Evolutionary conservation across 2,888 invertebrate genomes (phyloP).

Genomic region (Tillus elongatus): DNA sequence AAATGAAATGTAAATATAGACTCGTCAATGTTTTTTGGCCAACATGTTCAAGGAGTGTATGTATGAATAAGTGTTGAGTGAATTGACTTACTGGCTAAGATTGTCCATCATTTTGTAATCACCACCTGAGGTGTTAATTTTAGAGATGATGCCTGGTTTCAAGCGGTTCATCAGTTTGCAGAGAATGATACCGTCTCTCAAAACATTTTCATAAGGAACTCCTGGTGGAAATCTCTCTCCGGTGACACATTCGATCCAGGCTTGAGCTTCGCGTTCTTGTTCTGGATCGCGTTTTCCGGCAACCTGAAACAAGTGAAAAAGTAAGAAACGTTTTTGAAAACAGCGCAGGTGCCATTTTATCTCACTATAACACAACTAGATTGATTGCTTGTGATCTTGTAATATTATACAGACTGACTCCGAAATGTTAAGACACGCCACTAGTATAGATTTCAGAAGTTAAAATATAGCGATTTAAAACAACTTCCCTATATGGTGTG

Average conservation of each 20-base stretch:
- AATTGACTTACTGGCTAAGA: slow-evolving; percentile 77
- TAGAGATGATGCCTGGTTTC: slow-evolving; percentile 72
- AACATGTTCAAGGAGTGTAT: too few species aligned
- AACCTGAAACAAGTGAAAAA: slow-evolving; percentile 62
- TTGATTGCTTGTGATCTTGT: too few species aligned
- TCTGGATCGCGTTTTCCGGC: slow-evolving; percentile 73
- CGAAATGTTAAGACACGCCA: too few species aligned
- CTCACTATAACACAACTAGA: too few species aligned
- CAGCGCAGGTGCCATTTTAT: too few species aligned
- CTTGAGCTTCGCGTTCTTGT: slow-evolving; percentile 71
- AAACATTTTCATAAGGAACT: slow-evolving; percentile 64
- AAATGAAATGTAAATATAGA: too few species aligned
- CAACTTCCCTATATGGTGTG: too few species aligned
- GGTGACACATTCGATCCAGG: slow-evolving; percentile 76
- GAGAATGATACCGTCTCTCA: slow-evolving; percentile 75
- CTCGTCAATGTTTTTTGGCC: too few species aligned
- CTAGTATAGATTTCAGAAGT: too few species aligned
- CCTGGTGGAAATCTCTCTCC: slow-evolving; percentile 68
- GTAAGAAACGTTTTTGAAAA: slow-evolving; percentile 10
- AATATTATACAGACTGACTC: too few species aligned
- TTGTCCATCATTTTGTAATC: slow-evolving; percentile 98
- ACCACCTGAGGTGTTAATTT: slow-evolving; percentile 76
- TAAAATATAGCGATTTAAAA: too few species aligned
- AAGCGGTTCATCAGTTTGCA: slow-evolving; percentile 87
- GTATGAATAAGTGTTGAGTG: too few species aligned